These are phyloP conservation scores for Cardiocondyla obscurior DNA, from an alignment of 1,140 invertebrate genomes.

Conservation along the genomic window DNA sequence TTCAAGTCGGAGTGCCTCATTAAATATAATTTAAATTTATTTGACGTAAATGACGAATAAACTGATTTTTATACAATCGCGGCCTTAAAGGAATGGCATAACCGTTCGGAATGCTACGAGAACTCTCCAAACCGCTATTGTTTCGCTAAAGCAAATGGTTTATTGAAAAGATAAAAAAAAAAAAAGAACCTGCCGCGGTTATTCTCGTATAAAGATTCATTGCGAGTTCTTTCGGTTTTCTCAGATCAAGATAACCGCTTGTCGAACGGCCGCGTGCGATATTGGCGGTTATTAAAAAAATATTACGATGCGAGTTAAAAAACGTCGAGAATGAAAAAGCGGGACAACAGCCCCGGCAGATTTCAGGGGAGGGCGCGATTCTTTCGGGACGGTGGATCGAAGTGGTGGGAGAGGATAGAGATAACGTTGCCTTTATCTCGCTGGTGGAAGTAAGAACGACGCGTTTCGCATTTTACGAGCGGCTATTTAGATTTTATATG, in stretches of 20 bases:
- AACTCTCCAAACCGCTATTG: not conserved
- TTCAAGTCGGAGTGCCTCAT: not conserved
- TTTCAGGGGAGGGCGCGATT: slow-evolving; percentile 41
- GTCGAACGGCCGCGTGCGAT: not conserved
- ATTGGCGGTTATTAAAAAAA: slow-evolving; percentile 23
- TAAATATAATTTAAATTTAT: not conserved
- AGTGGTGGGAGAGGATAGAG: not conserved
- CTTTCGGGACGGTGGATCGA: slow-evolving; percentile 9
- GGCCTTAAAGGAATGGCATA: not conserved
- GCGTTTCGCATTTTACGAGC: slow-evolving; percentile 66
- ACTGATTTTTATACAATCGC: not conserved
- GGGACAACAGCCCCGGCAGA: not conserved
- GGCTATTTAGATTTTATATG: slow-evolving; percentile 70
- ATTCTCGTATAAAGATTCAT: slow-evolving; percentile 6
- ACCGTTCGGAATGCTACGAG: not conserved
- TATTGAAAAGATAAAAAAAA: not conserved
- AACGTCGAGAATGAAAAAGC: not conserved
- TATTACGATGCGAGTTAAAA: slow-evolving; percentile 19
- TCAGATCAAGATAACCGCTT: slow-evolving; percentile 13
- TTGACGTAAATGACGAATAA: not conserved
- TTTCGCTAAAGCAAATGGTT: slow-evolving; percentile 1
- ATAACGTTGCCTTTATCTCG: slow-evolving; percentile 9
- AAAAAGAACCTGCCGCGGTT: not conserved
- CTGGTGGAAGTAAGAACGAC: slow-evolving; percentile 48
- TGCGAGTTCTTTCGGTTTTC: not conserved